A percentile compares a stretch with the other conserved stretches of the same genome.
Conservation (phyloP, 2,888 invertebrate species). For the Drosophila stalkeri region DNA sequence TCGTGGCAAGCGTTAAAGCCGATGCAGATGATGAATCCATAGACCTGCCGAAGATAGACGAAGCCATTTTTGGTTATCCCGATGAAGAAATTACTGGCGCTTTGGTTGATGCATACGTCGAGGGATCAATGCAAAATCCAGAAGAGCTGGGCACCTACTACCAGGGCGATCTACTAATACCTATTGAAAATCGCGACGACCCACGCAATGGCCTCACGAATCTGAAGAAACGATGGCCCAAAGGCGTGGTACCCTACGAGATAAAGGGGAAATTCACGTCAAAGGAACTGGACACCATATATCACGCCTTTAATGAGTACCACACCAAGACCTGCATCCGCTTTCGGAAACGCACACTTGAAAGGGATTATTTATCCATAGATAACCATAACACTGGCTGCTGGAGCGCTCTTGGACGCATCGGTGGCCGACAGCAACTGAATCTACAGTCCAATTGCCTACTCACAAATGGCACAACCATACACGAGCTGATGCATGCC, state of each 20-base stretch:
- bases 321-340: constrained; percentile 90
- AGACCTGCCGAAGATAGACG: constrained; percentile 62
- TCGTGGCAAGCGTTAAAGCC: neutral
- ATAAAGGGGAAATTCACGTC: constrained; percentile 88
- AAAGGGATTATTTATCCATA: constrained; percentile 89
- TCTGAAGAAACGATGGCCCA: constrained; percentile 87
- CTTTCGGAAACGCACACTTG: constrained; percentile 88
- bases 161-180: constrained; percentile 91
- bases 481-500: constrained; percentile 93
- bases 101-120: constrained; percentile 51
- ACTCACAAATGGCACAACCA: constrained; percentile 89
- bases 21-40: constrained; percentile 45
- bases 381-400: constrained; percentile 89
- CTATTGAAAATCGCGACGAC: constrained; percentile 69
- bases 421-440: constrained; percentile 88
- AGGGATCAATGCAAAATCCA: constrained; percentile 87
- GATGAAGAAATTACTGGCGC: constrained; percentile 80
- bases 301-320: constrained; percentile 90
- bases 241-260: constrained; percentile 89
- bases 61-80: constrained; percentile 86
- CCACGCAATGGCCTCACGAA: constrained; percentile 88
- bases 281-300: constrained; percentile 87
- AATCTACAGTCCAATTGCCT: constrained; percentile 92
- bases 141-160: constrained; percentile 92
- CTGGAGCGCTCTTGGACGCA: constrained; percentile 91